Evolutionary conservation across 2,888 invertebrate species (phyloP), one percentile per base, ranked within the genome.

Genomic region (Melikaiella ostensackeni): DNA sequence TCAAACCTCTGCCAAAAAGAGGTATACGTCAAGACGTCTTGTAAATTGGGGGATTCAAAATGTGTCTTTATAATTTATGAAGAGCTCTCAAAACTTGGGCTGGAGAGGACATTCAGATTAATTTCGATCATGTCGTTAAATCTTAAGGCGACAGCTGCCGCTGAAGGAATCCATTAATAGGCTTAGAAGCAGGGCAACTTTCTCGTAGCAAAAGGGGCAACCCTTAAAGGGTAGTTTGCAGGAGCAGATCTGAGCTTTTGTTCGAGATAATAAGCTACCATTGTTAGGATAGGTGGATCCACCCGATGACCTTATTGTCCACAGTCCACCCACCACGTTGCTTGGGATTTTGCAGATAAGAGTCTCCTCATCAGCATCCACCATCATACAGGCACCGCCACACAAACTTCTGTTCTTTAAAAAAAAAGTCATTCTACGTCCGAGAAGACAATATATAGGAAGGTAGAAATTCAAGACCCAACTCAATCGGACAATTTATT

Each of bases 121-220:
- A 89, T 88, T 83, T 77, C 76, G 85, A 86, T 85, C 83, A 86
- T 87, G 85, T 87, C 88, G 85, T 89, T 90, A 87, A 87, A 89
- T 90, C 88, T 90, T 90, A 88, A 88, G 87, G 85, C 86, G 87
- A 86, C 90, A 89, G 88, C 89, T 90, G 90, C 85, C 81, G 82
- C 79, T 90, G 90, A 90, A 89, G 90, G 90, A 90, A 90, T 89
- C 87, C 88, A 89, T 90, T 90, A 89, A 86, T 87, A 87, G 87
- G 86, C 88, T 88, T 86, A 85, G 81, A 81, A 79, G 81, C 78
- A 75, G 74, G 75, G 78, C 86, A 82, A 86, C 86, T 87, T 87
- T 83, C 83, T 30, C 66, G 27, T 66, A 74, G 78, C 74, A 77
- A 74, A 63, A 62, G 80, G 76, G 78, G 78, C 82, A 82, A 79